phyloP scores from a whole-genome alignment of 2,888 invertebrate species.

The Hemistola chrysoprasaria region DNA sequence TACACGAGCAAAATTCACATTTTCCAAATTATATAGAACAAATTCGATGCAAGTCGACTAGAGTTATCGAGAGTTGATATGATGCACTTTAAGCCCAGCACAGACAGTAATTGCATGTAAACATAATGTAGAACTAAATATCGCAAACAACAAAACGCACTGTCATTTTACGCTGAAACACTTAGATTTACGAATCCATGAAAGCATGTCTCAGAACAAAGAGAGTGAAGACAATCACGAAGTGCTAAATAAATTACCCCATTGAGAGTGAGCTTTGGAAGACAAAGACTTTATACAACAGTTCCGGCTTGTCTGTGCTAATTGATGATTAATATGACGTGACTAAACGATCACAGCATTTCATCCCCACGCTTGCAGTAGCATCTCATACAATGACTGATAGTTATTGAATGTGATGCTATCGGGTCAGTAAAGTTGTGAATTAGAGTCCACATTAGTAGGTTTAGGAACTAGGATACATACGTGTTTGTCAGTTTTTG shows the following conservation, averaged over 20 bases:
- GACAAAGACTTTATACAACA: slow-evolving; percentile 73
- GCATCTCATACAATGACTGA: slow-evolving; percentile 49
- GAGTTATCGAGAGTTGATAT: slow-evolving; percentile 60
- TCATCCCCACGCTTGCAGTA: slow-evolving; percentile 58
- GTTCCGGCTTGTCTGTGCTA: slow-evolving; percentile 76
- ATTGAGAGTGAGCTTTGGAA: slow-evolving; percentile 67
- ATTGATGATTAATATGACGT: slow-evolving; percentile 61
- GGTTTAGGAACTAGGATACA: slow-evolving; percentile 55
- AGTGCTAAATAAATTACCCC: slow-evolving; percentile 57
- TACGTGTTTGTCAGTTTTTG: slow-evolving; percentile 80
- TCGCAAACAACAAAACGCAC: slow-evolving; percentile 75
- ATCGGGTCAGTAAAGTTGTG: slow-evolving; percentile 45
- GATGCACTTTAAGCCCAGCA: slow-evolving; percentile 77
- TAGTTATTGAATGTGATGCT: slow-evolving; percentile 47
- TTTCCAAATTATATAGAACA: slow-evolving; percentile 30
- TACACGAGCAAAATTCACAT: slow-evolving; percentile 30
- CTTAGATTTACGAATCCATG: slow-evolving; percentile 73
- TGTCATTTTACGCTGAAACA: slow-evolving; percentile 67
- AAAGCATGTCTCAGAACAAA: slow-evolving; percentile 80
- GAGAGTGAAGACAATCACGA: slow-evolving; percentile 59
- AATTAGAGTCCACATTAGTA: slow-evolving; percentile 36
- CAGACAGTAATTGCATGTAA: slow-evolving; percentile 74
- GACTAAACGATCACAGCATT: slow-evolving; percentile 63
- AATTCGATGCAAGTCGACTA: slow-evolving; percentile 31
- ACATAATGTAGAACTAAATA: slow-evolving; percentile 70